Evolutionary conservation across 2,888 invertebrate genomes (phyloP), one percentile per base, ranked within the genome.

Genomic region (Sesia apiformis): DNA sequence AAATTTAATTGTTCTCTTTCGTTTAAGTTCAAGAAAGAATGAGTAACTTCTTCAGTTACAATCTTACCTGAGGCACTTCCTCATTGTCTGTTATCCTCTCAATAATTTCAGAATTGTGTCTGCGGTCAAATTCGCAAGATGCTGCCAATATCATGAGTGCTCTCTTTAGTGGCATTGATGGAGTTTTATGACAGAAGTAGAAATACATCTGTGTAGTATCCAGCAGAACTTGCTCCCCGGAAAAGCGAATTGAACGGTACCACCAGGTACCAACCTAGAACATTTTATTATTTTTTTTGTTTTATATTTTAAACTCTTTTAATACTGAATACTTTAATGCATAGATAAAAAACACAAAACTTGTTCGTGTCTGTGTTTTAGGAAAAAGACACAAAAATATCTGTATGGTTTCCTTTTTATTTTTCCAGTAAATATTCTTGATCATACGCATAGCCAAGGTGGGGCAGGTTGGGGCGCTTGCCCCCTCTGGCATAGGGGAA

Each of bases 171-270:
- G 96, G 93, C 97, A 99, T 98, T 60, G 95, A 95, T 0, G 98
- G 97, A 4, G 98, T 98, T 89, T 98, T 98, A 74, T 97, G 95
- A 77, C 99, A 96, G 83, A 97, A 98, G 76, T 94, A 97, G 77
- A 96, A 97, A 81, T 98, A 99, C 90, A 99, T 93, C 78, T 97
- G 95, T 4, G 98, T 97, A n/a, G 99, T 99, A 73, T 98, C 97
- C 57, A 99, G 84, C 7, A 99, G 89, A 3, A 98, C 98, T 91
- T 98, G 96, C 79, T 99, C 99, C 58, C 98, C 98, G 55, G 98
- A 98, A 85, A 96, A 99, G 67, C 97, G 94, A 65, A 99, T 99
- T 57, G 98, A 98, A 57, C 96, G 93, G 82, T 99, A 98, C 99
- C 99, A 99, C 99, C 99, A 99, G 66, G 96, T 96, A 52, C 99